These are phyloP conservation scores for Spilarctia lutea DNA, from an alignment of 2,888 invertebrate genomes.

Conservation along the genomic window DNA sequence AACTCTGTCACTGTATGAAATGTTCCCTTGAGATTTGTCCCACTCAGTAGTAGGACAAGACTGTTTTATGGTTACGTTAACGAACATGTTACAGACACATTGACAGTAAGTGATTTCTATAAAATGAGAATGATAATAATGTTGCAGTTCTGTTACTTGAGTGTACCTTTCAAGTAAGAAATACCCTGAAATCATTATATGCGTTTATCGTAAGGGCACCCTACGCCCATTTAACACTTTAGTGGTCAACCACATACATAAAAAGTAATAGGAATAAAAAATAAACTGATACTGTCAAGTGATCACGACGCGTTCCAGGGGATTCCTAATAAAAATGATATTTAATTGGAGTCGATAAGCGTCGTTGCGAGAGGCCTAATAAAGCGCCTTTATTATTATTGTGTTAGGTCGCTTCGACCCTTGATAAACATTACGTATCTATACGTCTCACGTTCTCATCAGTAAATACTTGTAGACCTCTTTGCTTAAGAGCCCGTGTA, in stretches of 20 bases:
- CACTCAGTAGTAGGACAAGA: neutral
- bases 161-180: neutral
- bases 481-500: slow-evolving; percentile 47
- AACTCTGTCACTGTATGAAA: neutral
- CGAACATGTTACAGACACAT: neutral
- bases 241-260: slow-evolving; percentile 3
- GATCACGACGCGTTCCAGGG: slow-evolving; percentile 76
- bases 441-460: slow-evolving; percentile 49
- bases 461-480: slow-evolving; percentile 54
- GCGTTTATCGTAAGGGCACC: neutral
- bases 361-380: slow-evolving; percentile 80
- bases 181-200: neutral
- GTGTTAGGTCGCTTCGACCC: slow-evolving; percentile 71
- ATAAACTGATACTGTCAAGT: slow-evolving; percentile 65
- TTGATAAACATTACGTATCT: slow-evolving; percentile 72
- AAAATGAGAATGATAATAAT: neutral
- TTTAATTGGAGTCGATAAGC: slow-evolving; percentile 85
- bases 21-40: neutral
- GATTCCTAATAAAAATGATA: slow-evolving; percentile 84
- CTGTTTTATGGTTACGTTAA: neutral
- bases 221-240: neutral
- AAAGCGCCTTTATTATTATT: slow-evolving; percentile 84
- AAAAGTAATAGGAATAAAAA: slow-evolving; percentile 44
- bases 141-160: neutral
- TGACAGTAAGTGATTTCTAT: neutral